phyloP scores from a whole-genome alignment of 2,888 invertebrate species.

The Clitarchus hookeri region DNA sequence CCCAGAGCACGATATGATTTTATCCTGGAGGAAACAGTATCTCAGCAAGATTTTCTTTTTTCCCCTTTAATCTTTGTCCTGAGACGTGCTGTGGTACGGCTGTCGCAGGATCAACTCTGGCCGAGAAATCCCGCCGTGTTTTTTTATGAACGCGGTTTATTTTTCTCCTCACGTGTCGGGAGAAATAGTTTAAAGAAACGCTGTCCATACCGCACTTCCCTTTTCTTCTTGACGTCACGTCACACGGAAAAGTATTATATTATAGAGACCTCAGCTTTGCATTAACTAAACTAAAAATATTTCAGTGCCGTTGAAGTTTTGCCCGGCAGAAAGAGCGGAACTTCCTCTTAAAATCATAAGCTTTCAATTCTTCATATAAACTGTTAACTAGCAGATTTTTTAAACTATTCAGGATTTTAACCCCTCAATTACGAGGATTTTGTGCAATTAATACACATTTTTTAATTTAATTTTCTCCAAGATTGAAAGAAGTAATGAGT shows the following conservation, averaged over 20 bases:
- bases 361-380: too few relatives aligned
- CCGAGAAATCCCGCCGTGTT: neutral
- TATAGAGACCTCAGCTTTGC: too few relatives aligned
- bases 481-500: too few relatives aligned
- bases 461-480: too few relatives aligned
- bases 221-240: neutral
- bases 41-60: neutral
- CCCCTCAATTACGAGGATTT: too few relatives aligned
- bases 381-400: too few relatives aligned
- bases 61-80: neutral
- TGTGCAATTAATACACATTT: too few relatives aligned
- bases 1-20: neutral
- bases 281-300: too few relatives aligned
- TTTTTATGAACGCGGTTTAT: neutral
- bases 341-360: too few relatives aligned
- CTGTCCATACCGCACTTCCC: neutral
- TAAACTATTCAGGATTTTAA: too few relatives aligned
- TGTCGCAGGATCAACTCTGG: neutral
- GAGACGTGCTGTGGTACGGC: neutral
- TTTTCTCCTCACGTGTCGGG: neutral
- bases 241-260: neutral
- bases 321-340: too few relatives aligned
- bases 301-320: too few relatives aligned
- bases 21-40: conserved; percentile 4
- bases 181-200: neutral